These are phyloP conservation scores for Otis tarda DNA, from an alignment of 2,113 vertebrate genomes.

Conservation along the genomic window DNA sequence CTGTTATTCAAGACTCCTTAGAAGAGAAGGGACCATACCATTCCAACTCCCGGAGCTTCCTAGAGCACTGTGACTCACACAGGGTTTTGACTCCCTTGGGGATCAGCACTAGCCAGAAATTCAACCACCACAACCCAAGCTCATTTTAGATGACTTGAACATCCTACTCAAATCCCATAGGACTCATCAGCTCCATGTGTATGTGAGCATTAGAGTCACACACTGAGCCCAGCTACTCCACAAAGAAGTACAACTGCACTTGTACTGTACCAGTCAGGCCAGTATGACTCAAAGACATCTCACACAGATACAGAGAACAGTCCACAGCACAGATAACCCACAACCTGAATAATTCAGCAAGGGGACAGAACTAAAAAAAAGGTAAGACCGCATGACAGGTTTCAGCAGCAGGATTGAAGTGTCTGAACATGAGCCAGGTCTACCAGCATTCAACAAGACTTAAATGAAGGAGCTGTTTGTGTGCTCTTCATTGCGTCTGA, in stretches of 20 bases:
- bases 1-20: neutral
- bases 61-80: neutral
- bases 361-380: neutral
- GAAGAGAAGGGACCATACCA: neutral
- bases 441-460: neutral
- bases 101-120: neutral
- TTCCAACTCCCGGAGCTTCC: neutral
- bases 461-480: neutral
- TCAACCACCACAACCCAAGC: neutral
- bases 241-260: neutral
- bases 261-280: neutral
- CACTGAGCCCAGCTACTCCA: fast-evolving
- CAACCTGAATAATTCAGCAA: neutral
- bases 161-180: neutral
- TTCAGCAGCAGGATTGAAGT: neutral
- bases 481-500: neutral
- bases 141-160: neutral
- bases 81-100: neutral
- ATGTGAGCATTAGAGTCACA: neutral
- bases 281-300: neutral
- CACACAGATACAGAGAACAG: neutral
- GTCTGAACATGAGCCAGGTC: neutral
- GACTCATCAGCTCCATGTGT: neutral
- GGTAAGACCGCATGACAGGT: neutral
- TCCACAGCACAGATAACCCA: neutral